These are phyloP conservation scores for Malurus cyaneus DNA, from an alignment of 2,113 vertebrate species.

Conservation along the genomic window DNA sequence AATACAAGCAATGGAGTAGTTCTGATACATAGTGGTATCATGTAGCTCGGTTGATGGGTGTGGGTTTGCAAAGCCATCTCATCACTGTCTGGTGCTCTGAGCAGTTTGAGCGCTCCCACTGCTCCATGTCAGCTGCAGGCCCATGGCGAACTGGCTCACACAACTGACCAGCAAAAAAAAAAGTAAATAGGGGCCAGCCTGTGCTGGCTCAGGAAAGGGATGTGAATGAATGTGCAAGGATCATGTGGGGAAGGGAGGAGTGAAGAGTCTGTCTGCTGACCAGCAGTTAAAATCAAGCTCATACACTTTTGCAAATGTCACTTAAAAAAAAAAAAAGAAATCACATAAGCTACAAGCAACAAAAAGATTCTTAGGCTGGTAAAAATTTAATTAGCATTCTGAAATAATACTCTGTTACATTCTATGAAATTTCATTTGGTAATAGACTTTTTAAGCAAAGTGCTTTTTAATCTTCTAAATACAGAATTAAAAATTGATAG, in stretches of 20 bases:
- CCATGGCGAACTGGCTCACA: background rate
- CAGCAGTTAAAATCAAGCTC: background rate
- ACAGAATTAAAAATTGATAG: background rate
- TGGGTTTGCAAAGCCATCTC: background rate
- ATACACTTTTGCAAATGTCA: background rate
- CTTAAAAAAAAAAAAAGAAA: background rate
- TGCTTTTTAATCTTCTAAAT: background rate
- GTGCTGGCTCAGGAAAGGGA: slow-evolving; percentile 28
- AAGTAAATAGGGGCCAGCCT: background rate
- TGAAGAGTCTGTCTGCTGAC: background rate
- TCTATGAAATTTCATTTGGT: background rate
- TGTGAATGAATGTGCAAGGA: background rate
- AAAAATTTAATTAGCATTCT: background rate
- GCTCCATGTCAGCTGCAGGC: background rate
- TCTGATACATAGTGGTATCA: background rate
- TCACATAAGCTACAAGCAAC: background rate
- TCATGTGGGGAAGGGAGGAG: background rate
- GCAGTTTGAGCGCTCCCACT: background rate
- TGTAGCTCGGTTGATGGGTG: background rate
- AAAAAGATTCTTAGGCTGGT: background rate
- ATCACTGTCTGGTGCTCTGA: background rate
- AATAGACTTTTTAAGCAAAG: background rate
- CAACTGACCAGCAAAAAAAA: background rate
- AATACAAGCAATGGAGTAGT: background rate
- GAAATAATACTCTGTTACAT: background rate